Percentiles rank a stretch among this genome's conserved stretches.
Conservation (phyloP, 2,888 invertebrate species). For the Odontothrips loti region DNA sequence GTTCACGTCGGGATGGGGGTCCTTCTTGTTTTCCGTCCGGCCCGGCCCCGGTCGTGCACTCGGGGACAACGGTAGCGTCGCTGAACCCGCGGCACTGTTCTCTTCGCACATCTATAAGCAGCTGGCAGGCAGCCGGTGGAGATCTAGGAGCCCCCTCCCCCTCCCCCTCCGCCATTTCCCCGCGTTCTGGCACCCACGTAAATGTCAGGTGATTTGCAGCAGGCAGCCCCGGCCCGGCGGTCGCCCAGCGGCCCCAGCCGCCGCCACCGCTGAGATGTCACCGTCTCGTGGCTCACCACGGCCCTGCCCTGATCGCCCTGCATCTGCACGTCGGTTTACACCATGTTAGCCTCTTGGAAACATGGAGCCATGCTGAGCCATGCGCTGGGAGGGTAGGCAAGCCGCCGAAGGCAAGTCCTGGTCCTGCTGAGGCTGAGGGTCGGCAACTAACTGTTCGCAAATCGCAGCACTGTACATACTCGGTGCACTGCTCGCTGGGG, state of each 20-base stretch:
- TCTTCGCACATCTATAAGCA: neutral
- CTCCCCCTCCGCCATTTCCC: neutral
- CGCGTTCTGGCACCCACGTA: neutral
- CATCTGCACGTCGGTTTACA: neutral
- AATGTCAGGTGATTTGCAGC: slow-evolving; percentile 24
- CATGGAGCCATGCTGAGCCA: no score
- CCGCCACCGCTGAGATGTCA: neutral
- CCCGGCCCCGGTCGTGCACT: no score
- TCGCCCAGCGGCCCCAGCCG: neutral
- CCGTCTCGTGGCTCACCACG: neutral
- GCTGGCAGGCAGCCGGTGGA: neutral
- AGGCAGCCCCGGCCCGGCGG: neutral
- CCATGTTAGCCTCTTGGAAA: neutral
- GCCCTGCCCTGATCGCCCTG: neutral
- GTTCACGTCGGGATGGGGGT: no score
- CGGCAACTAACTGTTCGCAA: no score
- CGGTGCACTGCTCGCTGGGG: no score
- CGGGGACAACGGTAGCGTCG: no score
- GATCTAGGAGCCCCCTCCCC: neutral
- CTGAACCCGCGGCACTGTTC: neutral
- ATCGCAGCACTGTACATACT: no score
- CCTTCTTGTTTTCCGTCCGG: no score
- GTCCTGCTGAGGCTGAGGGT: no score
- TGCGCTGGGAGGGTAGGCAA: no score
- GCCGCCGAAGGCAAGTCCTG: no score